Evolutionary conservation across 92 coral and sea anemone species (phyloP), one percentile per base, ranked within the genome.

Genomic region (Palythoa heliodiscus): DNA sequence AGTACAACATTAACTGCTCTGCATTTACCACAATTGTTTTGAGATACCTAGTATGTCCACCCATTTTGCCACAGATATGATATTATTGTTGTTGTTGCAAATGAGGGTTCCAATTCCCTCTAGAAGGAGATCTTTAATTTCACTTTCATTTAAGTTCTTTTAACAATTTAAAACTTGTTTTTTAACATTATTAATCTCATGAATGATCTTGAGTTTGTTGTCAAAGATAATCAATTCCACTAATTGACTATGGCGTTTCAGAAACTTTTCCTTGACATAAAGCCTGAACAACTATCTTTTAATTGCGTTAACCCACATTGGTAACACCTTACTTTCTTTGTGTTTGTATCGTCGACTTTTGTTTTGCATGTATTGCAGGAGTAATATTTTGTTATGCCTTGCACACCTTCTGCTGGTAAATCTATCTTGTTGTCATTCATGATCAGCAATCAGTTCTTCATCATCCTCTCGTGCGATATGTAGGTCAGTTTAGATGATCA

Each of bases 101-200:
- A 78, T 23, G 11, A 78, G 40, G 20, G 37, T 19, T 22, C 70
- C 84, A 7, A 37, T 10, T 78, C 70, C 84, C n/a, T 78, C 84
- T 37, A 58, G 83, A 52, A 78, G 55, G 23, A 78, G 84, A 57
- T 78, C 84, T 38, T 78, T 73, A 43, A 78, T 58, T 55, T 78
- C 70, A 11, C 43, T 11, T 17, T 78, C 70, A 78, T 15, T 78
- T 16, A 29, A 37, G 23, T 78, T 39, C n/a, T n/a, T n/a, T n/a
- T n/a, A n/a, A n/a, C n/a, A n/a, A n/a, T 78, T 57, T 64, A 54
- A 78, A 78, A n/a, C n/a, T n/a, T 53, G 37, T 1, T 43, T 78
- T 78, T 12, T 16, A 13, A 5, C 19, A 57, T 57, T 11, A 3
- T 57, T 57, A 15, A 14, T 15, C 3, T 58, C 20, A 13, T 58